These are phyloP conservation scores for Coptodon rendalli DNA, from an alignment of 2,113 vertebrate genomes.

Conservation along the genomic window DNA sequence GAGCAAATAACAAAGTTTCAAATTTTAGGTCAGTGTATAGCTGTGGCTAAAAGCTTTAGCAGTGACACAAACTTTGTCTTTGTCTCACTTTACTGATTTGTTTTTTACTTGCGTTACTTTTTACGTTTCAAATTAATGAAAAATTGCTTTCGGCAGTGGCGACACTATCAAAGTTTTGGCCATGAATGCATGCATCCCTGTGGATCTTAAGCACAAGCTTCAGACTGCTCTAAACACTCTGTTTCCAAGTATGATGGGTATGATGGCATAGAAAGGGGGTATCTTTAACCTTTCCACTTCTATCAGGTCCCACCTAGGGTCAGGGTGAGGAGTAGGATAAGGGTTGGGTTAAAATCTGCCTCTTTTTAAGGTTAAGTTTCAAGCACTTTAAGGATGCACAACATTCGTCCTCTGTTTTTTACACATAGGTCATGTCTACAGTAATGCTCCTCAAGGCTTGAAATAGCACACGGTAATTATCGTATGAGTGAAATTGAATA, in stretches of 20 bases:
- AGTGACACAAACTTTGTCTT: background rate
- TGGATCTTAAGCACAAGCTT: background rate
- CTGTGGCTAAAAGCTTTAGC: background rate
- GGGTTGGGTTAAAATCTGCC: background rate
- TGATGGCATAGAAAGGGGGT: background rate
- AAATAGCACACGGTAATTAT: background rate
- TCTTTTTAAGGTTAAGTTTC: background rate
- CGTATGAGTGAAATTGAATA: background rate
- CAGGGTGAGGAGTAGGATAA: background rate
- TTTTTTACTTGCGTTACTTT: background rate
- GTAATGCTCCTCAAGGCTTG: background rate
- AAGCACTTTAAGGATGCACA: background rate
- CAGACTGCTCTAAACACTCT: background rate
- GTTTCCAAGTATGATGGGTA: background rate
- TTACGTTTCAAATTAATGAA: background rate
- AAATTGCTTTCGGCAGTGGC: background rate
- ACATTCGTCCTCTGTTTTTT: accelerated
- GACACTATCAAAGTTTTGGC: background rate
- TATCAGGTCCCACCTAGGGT: background rate
- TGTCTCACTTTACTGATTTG: background rate
- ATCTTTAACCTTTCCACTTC: background rate
- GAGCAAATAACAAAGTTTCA: background rate
- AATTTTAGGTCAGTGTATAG: background rate
- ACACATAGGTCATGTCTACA: background rate
- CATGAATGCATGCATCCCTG: background rate